A percentile compares a stretch with the other conserved stretches of the same genome.
These are phyloP conservation scores for Poeciliopsis infans DNA, from an alignment of 2,797 vertebrate species.

Conservation along the genomic window DNA sequence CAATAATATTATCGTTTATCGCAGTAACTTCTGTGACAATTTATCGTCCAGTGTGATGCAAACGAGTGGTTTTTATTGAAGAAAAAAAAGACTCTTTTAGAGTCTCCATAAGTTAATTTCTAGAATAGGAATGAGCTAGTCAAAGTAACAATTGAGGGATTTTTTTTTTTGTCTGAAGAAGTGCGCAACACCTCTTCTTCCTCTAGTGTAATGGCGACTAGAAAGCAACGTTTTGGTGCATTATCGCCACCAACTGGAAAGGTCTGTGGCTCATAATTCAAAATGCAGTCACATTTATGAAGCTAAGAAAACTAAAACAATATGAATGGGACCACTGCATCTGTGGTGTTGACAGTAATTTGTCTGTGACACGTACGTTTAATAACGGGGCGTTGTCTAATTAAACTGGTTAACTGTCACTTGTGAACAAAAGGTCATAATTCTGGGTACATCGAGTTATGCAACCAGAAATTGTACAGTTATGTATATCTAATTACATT, in stretches of 20 bases:
- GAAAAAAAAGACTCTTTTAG: no score
- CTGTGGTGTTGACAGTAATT: not conserved
- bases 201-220: no score
- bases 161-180: not conserved
- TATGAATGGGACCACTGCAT: not conserved
- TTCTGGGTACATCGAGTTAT: not conserved
- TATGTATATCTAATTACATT: not conserved
- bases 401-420: not conserved
- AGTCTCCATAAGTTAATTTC: not conserved
- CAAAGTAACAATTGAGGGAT: not conserved
- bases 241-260: not conserved
- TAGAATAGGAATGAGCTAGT: not conserved
- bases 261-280: not conserved
- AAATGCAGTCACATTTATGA: not conserved
- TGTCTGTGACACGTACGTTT: not conserved
- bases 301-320: not conserved
- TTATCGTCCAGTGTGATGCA: no score
- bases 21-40: no score
- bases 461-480: not conserved
- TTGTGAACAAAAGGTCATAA: not conserved
- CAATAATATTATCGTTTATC: no score
- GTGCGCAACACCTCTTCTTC: not conserved
- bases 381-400: not conserved
- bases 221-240: not conserved
- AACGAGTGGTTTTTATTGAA: not conserved